Evolutionary conservation across 2,888 invertebrate species (phyloP), one percentile per base, ranked within the genome.

Genomic region (Tetranychus truncatus): DNA sequence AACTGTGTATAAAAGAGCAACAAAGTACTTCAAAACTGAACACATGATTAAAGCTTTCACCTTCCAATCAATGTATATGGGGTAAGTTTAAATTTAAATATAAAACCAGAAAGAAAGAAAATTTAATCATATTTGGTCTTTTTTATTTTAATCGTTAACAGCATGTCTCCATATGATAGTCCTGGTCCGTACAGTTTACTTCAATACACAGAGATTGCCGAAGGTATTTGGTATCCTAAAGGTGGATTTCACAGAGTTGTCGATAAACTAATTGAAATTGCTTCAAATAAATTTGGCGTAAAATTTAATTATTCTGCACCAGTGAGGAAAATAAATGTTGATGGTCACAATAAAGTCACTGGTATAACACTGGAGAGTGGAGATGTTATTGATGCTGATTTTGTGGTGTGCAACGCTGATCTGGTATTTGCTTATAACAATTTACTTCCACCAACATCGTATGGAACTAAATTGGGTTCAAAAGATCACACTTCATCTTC

Each of bases 1-100:
- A 18, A 44, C 72, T 45, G 72, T 72, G 1, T 72, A 72, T n/a
- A 4, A 20, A 18, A 15, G 72, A 15, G 72, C 72, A 11, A 45
- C 34, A 15, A 72, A 72, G 34, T 72, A 72, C 5, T 72, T 72
- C 72, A 72, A 44, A 45, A 24, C 72, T 15, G 72, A 72, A 5
- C 45, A 72, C 34, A 72, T 72, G 72, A 24, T 45, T 18, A 72
- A 72, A 45, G 72, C 72, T 15, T 72, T 72, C 18, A 72, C 72
- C 9, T 72, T 72, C 11, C 72, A 72, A 72, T 24, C 72, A 11
- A 72, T 72, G 72, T 72, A 72, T 18, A 72, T 72, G 44, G 72
- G 72, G 72, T 72, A 72, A 44, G 72, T n/a, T 6, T 5, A 11
- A 24, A 20, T 69, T 34, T 34, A 34, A 3, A 34, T 34, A 3